Base-by-base conservation (phyloP, 2,888 invertebrate species). In the Melanophora roralis region DNA sequence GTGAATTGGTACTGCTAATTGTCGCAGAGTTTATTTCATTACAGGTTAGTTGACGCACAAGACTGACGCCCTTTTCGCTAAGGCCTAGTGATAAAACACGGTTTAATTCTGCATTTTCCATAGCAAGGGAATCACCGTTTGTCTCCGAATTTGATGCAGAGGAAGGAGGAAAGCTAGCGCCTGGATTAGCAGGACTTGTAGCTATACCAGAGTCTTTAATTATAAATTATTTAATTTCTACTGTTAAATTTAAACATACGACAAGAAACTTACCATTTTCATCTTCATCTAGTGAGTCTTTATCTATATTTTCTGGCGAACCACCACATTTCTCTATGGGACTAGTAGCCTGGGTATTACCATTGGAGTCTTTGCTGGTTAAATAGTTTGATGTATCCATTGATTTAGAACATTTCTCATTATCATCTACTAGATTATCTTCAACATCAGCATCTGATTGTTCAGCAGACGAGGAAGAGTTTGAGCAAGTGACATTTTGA, bases 381-480 rank as follows among this genome's bases (percentile, higher is more conserved):
- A 59, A 59, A 45, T 68, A 55, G 21, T 38, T 49, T 47, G 78
- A 77, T 57, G 82, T 64, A 27, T 72, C 62, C 16, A 82, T 77
- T 12, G 72, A 85, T 38, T 77, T 87, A 2, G 91, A 81, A 64
- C 57, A 51, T 72, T 80, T 80, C 11, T 80, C 80, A 8, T 83
- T 80, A 38, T 90, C 90, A 69, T 92, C 93, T 81, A 94, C 93
- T 0, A 93, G 89, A 86, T 95, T 95, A 85, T 95, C 95, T 88
- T 96, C 96, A 0, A 95, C 92, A 85, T 96, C 96, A 0, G 95
- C 95, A 86, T 95, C 95, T 1, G 94, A 95, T 85, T 94, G 93
- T 82, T 93, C 93, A n/a, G 92, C 92, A 16, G 93, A 92, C 0
- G 93, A 92, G 0, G 86, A 84, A 9, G 83, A 81, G 6, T 82